Conservation (phyloP, 2,797 vertebrate species). For the Halcyon smyrnensis region DNA sequence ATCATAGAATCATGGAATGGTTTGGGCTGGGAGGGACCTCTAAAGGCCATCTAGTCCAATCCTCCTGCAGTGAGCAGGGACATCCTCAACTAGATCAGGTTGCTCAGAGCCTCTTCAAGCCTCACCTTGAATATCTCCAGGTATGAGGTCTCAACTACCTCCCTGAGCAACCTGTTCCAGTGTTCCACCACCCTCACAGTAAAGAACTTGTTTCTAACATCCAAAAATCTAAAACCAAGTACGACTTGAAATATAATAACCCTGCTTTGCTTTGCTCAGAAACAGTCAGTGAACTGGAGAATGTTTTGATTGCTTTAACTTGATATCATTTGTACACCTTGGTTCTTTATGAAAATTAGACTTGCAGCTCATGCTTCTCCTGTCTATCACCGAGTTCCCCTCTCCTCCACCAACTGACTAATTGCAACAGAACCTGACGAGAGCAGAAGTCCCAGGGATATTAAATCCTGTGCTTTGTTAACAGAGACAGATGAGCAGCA, state of each 20-base stretch:
- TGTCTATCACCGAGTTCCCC: background rate
- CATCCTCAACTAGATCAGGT: no score
- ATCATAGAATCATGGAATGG: no score
- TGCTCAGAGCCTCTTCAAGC: no score
- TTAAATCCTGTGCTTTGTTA: conserved; percentile 10
- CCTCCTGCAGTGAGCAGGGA: no score
- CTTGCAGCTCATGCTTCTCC: conserved; percentile 4
- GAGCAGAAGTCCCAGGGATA: background rate
- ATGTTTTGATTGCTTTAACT: conserved; percentile 56
- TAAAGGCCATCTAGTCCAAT: no score
- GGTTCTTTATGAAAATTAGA: conserved; percentile 21
- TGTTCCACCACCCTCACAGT: no score
- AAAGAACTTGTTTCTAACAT: no score
- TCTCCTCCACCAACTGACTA: background rate
- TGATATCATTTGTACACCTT: background rate
- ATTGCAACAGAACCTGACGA: background rate
- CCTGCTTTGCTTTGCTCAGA: background rate
- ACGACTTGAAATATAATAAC: background rate
- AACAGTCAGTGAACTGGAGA: conserved; percentile 9
- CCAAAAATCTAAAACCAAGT: background rate
- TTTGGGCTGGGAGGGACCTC: no score
- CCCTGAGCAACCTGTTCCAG: no score
- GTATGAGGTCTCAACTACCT: no score
- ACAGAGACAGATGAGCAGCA: conserved; percentile 21
- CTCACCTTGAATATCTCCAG: no score